phyloP scores from a whole-genome alignment of 2,888 invertebrate species.

The Archaeoteleia sp. region DNA sequence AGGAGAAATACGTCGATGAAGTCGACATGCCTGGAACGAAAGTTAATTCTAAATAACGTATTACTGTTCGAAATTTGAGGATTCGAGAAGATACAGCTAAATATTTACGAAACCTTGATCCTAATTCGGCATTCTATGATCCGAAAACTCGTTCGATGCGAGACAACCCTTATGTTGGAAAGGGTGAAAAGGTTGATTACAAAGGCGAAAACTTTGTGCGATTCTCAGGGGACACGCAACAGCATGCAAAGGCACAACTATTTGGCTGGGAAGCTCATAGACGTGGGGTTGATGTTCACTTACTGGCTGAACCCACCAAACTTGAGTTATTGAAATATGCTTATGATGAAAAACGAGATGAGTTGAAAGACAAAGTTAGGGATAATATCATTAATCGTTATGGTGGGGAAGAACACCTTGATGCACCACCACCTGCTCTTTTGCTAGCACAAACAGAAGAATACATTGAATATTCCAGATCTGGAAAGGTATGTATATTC shows the following conservation, averaged over 20 bases:
- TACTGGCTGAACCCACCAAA: constrained; percentile 98
- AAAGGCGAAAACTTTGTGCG: constrained; percentile 97
- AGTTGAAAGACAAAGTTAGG: constrained; percentile 90
- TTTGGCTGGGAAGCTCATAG: constrained; percentile 99
- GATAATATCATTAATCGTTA: constrained; percentile 92
- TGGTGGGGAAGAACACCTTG: constrained; percentile 94
- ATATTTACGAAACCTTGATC: constrained; percentile 96
- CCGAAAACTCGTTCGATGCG: constrained; percentile 99
- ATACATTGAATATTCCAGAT: constrained; percentile 95
- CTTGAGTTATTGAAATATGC: constrained; percentile 92
- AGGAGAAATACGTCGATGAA: constrained; percentile 94
- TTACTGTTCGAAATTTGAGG: constrained; percentile 97
- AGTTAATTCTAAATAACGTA: constrained; percentile 99
- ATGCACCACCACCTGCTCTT: constrained; percentile 91
- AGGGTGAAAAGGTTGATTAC: constrained; percentile 84
- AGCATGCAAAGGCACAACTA: constrained; percentile 92
- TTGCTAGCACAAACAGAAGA: constrained; percentile 95
- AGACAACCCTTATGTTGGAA: constrained; percentile 90
- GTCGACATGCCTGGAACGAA: constrained; percentile 99
- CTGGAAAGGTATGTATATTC: constrained; percentile 82
- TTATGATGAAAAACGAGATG: constrained; percentile 91
- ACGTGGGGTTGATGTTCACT: constrained; percentile 93
- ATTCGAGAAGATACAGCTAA: constrained; percentile 99
- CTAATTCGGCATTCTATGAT: constrained; percentile 98
- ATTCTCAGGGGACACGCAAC: constrained; percentile 93